Conservation (phyloP, 2,113 vertebrate genomes). For the Dromaius novaehollandiae region DNA sequence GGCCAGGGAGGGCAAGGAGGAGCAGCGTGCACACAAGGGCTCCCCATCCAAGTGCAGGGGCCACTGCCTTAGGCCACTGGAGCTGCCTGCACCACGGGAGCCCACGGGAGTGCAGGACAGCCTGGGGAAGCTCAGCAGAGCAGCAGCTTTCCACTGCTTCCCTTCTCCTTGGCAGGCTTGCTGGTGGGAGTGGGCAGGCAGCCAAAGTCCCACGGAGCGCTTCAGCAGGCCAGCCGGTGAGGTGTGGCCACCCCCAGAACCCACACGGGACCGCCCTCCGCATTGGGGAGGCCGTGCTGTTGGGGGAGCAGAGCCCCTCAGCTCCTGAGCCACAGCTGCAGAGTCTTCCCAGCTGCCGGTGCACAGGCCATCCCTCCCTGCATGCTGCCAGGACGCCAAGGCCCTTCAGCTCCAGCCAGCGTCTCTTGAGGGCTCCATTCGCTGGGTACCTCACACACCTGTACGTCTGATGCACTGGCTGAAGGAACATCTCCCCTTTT, state of each 20-base stretch:
- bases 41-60: fast-evolving
- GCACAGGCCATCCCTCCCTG: neutral
- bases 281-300: neutral
- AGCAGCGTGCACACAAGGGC: fast-evolving
- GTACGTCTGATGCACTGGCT: neutral
- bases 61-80: neutral
- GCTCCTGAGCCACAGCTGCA: neutral
- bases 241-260: neutral
- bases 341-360: neutral
- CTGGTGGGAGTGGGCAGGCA: neutral
- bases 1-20: neutral
- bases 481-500: neutral
- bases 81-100: neutral
- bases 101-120: fast-evolving
- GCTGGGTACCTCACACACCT: neutral
- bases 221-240: neutral
- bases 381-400: neutral
- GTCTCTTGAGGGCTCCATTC: neutral
- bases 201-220: neutral
- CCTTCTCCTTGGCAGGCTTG: neutral
- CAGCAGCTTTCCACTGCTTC: fast-evolving
- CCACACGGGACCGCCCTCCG: fast-evolving
- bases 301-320: neutral
- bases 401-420: neutral
- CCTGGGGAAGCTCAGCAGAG: neutral